Base-by-base conservation (phyloP, 2,797 vertebrate species). In the Spinus olivaceus region DNA sequence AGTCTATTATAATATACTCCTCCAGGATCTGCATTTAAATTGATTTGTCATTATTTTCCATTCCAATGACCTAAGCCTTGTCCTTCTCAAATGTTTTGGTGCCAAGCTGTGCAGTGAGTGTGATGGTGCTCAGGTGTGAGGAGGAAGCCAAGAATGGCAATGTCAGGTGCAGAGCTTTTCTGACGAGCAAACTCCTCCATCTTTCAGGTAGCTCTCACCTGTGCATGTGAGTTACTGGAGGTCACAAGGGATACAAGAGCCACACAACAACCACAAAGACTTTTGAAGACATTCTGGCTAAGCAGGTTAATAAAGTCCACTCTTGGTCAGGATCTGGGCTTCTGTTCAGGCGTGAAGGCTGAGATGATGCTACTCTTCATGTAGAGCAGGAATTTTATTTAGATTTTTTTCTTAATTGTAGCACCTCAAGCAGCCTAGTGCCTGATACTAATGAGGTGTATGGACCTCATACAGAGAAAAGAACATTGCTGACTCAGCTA, bases 11-110 rank as follows among this genome's bases (percentile, higher is more conserved):
- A 71, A 60, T 35, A 21, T 13, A 78, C 44, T 93, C 42, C 69
- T 89, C 51, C 27, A 63, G n/a, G 79, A 83, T 65, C 76, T 90
- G 69, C 69, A 76, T 93, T 92, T 87, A 65, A 94, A 94, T 91
- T 80, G 71, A 82, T 92, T 81, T 78, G 76, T 78, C 76, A 35
- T 92, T 89, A 81, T 86, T 92, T 96, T 85, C 79, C 41, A 37
- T 91, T 70, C 61, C 72, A 53, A 12, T 83, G 87, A 84, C 76
- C 79, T 69, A 81, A 92, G 63, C 44, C 49, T 42, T 37, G 23
- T 88, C 57, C 44, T 84, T 33, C 33, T 86, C 28, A 51, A 44
- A 57, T 39, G 63, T 41, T 83, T 91, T 27, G 39, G 47, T 76
- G 54, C 65, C 50, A 20, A 50, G 33, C 30, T 82, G 42, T 78